Conservation (phyloP, 2,888 invertebrate species). For the Myopa tessellatipennis region DNA sequence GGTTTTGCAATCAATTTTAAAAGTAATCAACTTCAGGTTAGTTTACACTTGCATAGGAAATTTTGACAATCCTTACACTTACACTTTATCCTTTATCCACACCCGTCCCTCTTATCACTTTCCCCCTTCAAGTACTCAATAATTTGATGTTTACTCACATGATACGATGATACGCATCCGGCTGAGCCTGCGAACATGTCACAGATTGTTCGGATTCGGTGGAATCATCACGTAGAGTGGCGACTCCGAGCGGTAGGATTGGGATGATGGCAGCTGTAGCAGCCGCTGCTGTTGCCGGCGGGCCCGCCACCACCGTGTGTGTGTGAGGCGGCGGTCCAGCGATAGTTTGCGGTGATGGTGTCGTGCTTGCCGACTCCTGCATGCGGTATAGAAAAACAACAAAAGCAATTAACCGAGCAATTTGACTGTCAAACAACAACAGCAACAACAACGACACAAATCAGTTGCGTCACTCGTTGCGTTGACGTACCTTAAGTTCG, state of each 20-base stretch:
- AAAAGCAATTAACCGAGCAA: too few species aligned
- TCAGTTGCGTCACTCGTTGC: background rate
- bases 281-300: constrained; percentile 69
- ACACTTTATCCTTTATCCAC: background rate
- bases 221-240: constrained; percentile 68
- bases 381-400: background rate
- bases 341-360: constrained; percentile 66
- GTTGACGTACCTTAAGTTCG: constrained; percentile 58
- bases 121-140: background rate
- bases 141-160: constrained; percentile 60
- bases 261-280: constrained; percentile 69
- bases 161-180: constrained; percentile 67
- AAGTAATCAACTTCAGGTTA: background rate
- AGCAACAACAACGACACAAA: background rate
- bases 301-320: constrained; percentile 64
- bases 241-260: constrained; percentile 68
- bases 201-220: constrained; percentile 69
- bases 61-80: background rate
- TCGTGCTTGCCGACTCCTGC: constrained; percentile 65
- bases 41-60: too few species aligned
- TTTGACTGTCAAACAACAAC: background rate
- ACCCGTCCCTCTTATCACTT: background rate
- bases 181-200: constrained; percentile 67
- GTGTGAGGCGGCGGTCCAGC: constrained; percentile 57
- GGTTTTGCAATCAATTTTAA: too few species aligned